phyloP scores from a whole-genome alignment of 2,113 vertebrate species.

The Pampusana beccarii region DNA sequence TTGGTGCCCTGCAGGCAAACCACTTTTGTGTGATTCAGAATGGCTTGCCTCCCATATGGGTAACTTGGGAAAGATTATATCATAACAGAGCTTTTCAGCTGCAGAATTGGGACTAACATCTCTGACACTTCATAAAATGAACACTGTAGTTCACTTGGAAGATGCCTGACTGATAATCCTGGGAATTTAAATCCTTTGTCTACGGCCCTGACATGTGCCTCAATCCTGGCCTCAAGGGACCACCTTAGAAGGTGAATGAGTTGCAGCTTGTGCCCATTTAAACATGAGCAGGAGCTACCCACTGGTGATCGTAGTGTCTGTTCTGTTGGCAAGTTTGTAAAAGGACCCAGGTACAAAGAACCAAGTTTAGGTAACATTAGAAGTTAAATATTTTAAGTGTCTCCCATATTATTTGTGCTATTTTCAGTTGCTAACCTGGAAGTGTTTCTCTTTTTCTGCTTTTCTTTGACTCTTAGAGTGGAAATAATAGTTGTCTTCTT shows the following conservation, averaged over 20 bases:
- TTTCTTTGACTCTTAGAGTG: background rate
- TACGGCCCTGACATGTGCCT: constrained; percentile 10
- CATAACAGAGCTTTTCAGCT: constrained; percentile 38
- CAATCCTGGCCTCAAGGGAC: constrained; percentile 51
- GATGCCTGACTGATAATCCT: constrained; percentile 53
- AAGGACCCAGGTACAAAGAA: background rate
- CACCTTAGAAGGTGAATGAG: constrained; percentile 50
- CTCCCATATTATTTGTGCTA: background rate
- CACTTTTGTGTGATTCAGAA: constrained; percentile 47
- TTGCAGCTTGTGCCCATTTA: constrained; percentile 42
- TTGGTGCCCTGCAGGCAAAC: constrained; percentile 61
- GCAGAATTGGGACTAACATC: constrained; percentile 16
- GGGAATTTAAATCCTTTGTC: constrained; percentile 57
- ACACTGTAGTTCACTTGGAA: constrained; percentile 14
- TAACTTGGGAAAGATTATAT: constrained; percentile 50
- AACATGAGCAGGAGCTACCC: background rate
- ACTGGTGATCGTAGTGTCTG: background rate
- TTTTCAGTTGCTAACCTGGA: background rate
- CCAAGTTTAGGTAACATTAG: background rate
- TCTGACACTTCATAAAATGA: constrained; percentile 49
- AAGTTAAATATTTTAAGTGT: background rate
- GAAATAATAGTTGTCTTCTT: background rate
- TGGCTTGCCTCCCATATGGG: background rate
- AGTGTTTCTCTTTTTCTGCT: background rate
- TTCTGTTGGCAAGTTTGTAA: background rate